Percentiles rank a stretch among this genome's conserved stretches.
Evolutionary conservation across 1,140 invertebrate species (phyloP).

Genomic region (Papilio glaucus): DNA sequence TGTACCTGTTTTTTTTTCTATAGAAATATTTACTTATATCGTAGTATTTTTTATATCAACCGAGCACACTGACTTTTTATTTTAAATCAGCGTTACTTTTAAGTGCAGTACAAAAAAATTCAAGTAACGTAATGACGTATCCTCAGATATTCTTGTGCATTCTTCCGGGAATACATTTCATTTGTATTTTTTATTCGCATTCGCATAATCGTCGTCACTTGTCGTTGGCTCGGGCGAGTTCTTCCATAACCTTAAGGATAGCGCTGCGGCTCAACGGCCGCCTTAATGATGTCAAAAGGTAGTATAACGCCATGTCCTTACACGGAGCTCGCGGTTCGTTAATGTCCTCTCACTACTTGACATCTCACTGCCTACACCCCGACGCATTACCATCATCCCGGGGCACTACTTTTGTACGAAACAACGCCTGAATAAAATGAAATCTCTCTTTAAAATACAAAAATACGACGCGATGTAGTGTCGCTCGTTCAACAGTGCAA

Average conservation of each 20-base stretch:
- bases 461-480: conserved; percentile 36
- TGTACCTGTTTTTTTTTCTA: too few relatives aligned
- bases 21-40: too few relatives aligned
- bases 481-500: conserved; percentile 42
- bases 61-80: too few relatives aligned
- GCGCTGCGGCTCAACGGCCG: conserved; percentile 46
- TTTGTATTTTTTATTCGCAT: conserved; percentile 40
- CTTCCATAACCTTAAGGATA: conserved; percentile 58
- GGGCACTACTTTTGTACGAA: conserved; percentile 41
- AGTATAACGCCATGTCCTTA: conserved; percentile 72
- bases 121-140: neutral
- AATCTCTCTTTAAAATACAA: conserved; percentile 49
- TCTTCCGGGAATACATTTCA: conserved; percentile 22
- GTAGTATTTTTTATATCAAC: too few relatives aligned
- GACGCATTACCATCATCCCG: conserved; percentile 47
- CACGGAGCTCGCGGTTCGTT: conserved; percentile 69
- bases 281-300: conserved; percentile 75
- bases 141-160: conserved; percentile 29
- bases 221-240: conserved; percentile 19
- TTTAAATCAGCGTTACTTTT: too few relatives aligned
- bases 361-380: conserved; percentile 63
- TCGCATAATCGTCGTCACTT: conserved; percentile 40
- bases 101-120: neutral
- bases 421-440: conserved; percentile 41
- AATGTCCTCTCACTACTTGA: conserved; percentile 66